Evolutionary conservation across 1,140 invertebrate species (phyloP), one percentile per base, ranked within the genome.

Genomic region (Zaprionus ornatus): DNA sequence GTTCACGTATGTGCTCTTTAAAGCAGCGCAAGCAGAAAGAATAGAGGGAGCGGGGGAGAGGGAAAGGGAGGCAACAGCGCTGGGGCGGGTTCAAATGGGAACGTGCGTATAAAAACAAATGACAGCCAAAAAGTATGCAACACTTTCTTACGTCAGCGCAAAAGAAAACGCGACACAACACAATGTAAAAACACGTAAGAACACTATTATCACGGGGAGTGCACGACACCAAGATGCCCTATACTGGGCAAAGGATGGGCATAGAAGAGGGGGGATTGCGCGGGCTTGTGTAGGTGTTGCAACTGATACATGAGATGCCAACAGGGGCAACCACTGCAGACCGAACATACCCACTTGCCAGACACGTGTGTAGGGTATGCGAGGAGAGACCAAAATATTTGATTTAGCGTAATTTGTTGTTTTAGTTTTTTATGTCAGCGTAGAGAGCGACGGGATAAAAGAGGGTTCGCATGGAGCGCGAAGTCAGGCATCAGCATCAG

Each of bases 91-190:
- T 45, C 37, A 35, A 63, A 68, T 63, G 61, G 60, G 77, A 79
- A 82, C 71, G 82, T 70, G 71, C 71, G 72, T 79, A 86, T 79
- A 86, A 86, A 86, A 86, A 86, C 76, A 82, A 86, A 82, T 86
- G 72, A 66, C 79, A 82, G 75, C 68, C 79, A 71, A 86, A 82
- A 85, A 84, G 80, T 80, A 83, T 83, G 81, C 81, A 83, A 83
- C 80, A 83, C 80, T 77, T 79, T 64, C 68, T 83, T 80, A 74
- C 74, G 74, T 84, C 81, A 84, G 81, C 77, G 63, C 48, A 80
- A 83, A 75, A 60, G 29, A 37, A 17, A 57, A 57, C 29, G 55
- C 13, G 50, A 40, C 29, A 61, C 55, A 62, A 62, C 27, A 17
- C 6, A 48, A 21, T 27, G 42, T 27, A 32, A 57, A 40, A 42